Evolutionary conservation across 1,140 invertebrate genomes (phyloP).

Genomic region (Penaeus japonicus): DNA sequence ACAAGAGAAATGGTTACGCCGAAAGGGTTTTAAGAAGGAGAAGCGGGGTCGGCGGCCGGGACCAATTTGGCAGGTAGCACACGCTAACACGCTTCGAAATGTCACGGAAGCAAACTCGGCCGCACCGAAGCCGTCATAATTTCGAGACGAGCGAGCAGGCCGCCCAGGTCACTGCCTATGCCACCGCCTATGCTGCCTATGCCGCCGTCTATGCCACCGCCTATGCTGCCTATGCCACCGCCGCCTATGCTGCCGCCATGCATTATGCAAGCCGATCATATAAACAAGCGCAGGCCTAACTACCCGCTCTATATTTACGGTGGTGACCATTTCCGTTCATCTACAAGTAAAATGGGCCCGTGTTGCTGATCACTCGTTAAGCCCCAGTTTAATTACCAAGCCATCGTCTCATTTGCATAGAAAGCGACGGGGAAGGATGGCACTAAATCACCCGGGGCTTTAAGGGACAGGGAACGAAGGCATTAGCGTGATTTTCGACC

Average conservation of each 20-base stretch:
- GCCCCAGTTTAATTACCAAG: constrained; percentile 42
- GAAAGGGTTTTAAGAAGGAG: too few species aligned
- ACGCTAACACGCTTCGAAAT: too few species aligned
- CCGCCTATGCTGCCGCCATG: background rate
- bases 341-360: constrained; percentile 50
- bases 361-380: constrained; percentile 53
- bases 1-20: too few species aligned
- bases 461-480: constrained; percentile 19
- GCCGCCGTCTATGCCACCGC: too few species aligned
- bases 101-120: too few species aligned
- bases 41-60: too few species aligned
- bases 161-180: too few species aligned
- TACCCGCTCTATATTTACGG: constrained; percentile 38
- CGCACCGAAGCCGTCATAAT: too few species aligned
- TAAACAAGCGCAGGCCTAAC: constrained; percentile 2
- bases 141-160: too few species aligned
- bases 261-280: background rate
- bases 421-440: constrained; percentile 48
- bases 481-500: constrained; percentile 41
- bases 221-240: too few species aligned
- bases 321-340: constrained; percentile 39
- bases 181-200: too few species aligned
- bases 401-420: constrained; percentile 50
- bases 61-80: too few species aligned
- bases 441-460: constrained; percentile 27